A percentile compares a stretch with the other conserved stretches of the same genome.
These are phyloP conservation scores for Neopelma chrysocephalum DNA, from an alignment of 2,797 vertebrate species.

Conservation along the genomic window DNA sequence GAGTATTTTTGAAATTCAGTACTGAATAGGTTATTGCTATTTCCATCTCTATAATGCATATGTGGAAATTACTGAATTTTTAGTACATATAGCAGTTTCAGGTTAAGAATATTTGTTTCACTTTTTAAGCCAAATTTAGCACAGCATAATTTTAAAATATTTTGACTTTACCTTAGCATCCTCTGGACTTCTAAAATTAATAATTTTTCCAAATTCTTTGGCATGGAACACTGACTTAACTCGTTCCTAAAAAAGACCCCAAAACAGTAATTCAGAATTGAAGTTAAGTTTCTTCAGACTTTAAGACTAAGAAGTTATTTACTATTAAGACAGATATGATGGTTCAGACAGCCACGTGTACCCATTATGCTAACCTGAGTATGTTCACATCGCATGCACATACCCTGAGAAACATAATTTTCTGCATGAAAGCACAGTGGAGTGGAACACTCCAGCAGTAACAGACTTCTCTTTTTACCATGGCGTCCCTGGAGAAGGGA, in stretches of 20 bases:
- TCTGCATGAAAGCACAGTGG: neutral
- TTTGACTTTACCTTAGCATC: constrained; percentile 87
- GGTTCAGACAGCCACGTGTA: neutral
- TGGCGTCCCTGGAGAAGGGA: neutral
- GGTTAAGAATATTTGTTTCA: neutral
- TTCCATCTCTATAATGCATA: neutral
- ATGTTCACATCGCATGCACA: neutral
- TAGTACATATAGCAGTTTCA: neutral
- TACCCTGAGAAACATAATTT: neutral
- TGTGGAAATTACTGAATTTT: neutral
- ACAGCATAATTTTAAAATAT: neutral
- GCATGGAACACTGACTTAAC: constrained; percentile 97
- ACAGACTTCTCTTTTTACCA: neutral
- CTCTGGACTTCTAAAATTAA: constrained; percentile 92
- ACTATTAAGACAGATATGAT: neutral
- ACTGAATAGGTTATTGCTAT: neutral
- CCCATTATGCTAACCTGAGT: neutral
- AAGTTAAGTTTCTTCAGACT: neutral
- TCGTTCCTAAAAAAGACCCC: constrained; percentile 82
- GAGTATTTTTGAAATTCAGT: neutral
- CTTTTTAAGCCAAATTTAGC: neutral
- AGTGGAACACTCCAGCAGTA: neutral
- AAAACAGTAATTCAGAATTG: neutral
- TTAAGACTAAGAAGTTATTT: neutral
- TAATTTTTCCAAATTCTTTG: constrained; percentile 98